Evolutionary conservation across 1,140 invertebrate genomes (phyloP).

Genomic region (Capitella teleta): DNA sequence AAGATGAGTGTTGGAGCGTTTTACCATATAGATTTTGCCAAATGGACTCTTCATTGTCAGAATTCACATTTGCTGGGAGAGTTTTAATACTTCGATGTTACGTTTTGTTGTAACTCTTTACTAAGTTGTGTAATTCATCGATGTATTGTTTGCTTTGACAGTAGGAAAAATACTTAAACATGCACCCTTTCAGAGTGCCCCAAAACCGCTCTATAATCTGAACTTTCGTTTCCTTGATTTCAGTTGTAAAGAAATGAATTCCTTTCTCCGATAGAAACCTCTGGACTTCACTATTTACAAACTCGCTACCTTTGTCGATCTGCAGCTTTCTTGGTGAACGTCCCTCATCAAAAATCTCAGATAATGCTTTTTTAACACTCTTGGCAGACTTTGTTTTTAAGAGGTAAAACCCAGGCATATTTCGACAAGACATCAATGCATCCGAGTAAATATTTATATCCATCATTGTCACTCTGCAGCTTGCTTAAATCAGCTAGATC

Average conservation of each 20-base stretch:
- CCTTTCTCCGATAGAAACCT: constrained; percentile 5
- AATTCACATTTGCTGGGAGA: constrained; percentile 30
- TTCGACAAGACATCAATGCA: constrained; percentile 44
- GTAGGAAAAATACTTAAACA: constrained; percentile 41
- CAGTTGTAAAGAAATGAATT: constrained; percentile 13
- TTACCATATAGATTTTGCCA: constrained; percentile 1
- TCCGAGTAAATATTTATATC: constrained; percentile 40
- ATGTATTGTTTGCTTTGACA: constrained; percentile 38
- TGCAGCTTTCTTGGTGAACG: constrained; percentile 1
- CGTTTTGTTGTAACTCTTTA: constrained; percentile 39
- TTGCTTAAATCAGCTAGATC: constrained; percentile 31
- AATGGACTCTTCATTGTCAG: background rate
- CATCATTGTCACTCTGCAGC: constrained; percentile 32
- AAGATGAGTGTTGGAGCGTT: constrained; percentile 25
- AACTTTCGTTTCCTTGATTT: constrained; percentile 37
- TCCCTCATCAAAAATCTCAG: constrained; percentile 15
- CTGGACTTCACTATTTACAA: constrained; percentile 12
- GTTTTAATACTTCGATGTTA: constrained; percentile 38
- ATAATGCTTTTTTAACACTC: too few species aligned
- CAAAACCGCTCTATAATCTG: constrained; percentile 43
- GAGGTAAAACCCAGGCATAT: constrained; percentile 37
- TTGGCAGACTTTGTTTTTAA: constrained; percentile 47
- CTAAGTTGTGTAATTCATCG: constrained; percentile 29
- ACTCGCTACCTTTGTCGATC: constrained; percentile 11
- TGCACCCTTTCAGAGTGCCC: constrained; percentile 40